Percentiles rank a stretch among this genome's conserved stretches.
Evolutionary conservation across 2,113 vertebrate species (phyloP).

Genomic region (Monopterus albus): DNA sequence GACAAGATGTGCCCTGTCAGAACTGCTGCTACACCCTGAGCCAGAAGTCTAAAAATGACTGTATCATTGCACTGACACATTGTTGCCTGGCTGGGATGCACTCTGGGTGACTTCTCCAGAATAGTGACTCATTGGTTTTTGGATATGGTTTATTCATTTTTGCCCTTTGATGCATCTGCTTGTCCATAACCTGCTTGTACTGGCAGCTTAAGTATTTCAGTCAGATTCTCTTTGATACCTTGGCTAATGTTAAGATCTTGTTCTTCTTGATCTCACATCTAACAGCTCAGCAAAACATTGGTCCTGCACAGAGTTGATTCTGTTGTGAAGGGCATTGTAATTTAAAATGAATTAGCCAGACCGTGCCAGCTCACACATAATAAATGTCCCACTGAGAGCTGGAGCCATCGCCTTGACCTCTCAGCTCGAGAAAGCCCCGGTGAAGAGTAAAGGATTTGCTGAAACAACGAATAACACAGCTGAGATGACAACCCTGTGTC

Average conservation of each 20-base stretch:
- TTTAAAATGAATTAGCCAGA: constrained; percentile 50
- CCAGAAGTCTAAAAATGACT: constrained; percentile 53
- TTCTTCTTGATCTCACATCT: not conserved
- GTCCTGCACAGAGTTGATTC: constrained; percentile 3
- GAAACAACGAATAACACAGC: constrained; percentile 51
- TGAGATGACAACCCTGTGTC: constrained; percentile 50
- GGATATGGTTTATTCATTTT: not conserved
- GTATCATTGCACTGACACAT: constrained; percentile 46
- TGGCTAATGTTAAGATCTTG: not conserved
- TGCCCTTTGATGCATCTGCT: not conserved
- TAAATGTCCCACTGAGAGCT: constrained; percentile 45
- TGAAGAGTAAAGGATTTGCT: constrained; percentile 56
- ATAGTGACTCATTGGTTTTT: constrained; percentile 13
- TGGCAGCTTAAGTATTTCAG: not conserved
- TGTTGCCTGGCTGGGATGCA: constrained; percentile 19
- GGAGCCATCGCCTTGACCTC: constrained; percentile 54
- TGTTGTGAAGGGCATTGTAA: constrained; percentile 43
- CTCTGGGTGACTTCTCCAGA: constrained; percentile 48
- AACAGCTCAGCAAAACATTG: not conserved
- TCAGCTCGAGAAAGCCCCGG: constrained; percentile 63
- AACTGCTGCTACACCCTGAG: constrained; percentile 26
- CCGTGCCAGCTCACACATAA: constrained; percentile 45
- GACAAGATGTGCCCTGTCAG: constrained; percentile 54
- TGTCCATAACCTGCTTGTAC: not conserved
- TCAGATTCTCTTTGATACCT: not conserved